Base-by-base conservation (phyloP, 2,797 vertebrate species). In the Clarias fuscus region DNA sequence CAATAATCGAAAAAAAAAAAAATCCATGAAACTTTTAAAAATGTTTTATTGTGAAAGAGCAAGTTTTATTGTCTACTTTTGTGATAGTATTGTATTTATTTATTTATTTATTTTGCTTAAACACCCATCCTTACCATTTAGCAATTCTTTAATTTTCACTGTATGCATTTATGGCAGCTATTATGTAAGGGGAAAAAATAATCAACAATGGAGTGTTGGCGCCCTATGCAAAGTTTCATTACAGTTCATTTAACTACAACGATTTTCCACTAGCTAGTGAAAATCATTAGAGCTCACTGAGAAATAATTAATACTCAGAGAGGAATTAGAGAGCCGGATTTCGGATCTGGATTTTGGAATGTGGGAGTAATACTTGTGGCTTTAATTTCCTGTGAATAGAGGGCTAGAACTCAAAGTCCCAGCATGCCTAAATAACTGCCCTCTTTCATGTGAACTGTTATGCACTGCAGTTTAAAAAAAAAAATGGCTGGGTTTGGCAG, bases 401-500 rank as follows among this genome's bases (percentile, higher is more conserved):
- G 33, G 59, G 53, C 78, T 78, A 65, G 30, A 64, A 85, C 87
- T 83, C 84, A 73, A 71, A 86, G 83, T 88, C 84, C 77, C 86
- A 88, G 77, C 82, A 61, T 83, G 87, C 83, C 84, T 86, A 67
- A 85, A 87, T 73, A 85, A 87, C 75, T 75, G 62, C 77, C 71
- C 68, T 72, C 30, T 58, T 86, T 61, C 76, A 73, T 86, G 62
- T 86, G 76, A 90, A 86, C 71, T 24, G 59, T 64, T 86, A 62
- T 62, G 83, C 79, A 24, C 62, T 72, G 83, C 73, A 91, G 88
- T 84, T 89, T 87, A 13, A 53, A 82, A 72, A 88, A 33, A 67
- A 76, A 88, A 83, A 89, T 80, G 85, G 64, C 82, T 88, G 90
- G 89, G 88, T 88, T 88, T 89, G 90, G 85, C 92, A 92, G 89